Conservation (phyloP, 2,888 invertebrate genomes). For the Entomobrya proxima region DNA sequence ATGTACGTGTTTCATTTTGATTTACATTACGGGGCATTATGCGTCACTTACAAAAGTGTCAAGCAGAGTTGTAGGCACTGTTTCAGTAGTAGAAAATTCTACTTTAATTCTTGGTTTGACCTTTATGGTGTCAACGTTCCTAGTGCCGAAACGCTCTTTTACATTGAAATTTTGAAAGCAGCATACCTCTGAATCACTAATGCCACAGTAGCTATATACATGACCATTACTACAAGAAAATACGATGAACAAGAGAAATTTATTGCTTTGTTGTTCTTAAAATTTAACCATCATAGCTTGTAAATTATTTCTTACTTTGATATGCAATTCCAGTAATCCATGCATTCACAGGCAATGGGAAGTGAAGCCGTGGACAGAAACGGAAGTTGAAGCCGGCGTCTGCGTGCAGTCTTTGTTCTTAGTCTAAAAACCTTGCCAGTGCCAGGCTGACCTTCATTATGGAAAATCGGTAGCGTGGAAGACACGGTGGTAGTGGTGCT, state of each 20-base stretch:
- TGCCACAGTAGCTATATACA: slow-evolving; percentile 77
- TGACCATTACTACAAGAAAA: slow-evolving; percentile 76
- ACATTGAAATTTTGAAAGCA: slow-evolving; percentile 76
- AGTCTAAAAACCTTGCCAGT: slow-evolving; percentile 23
- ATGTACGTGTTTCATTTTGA: too few relatives aligned
- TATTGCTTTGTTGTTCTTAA: background rate
- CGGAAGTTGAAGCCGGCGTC: background rate
- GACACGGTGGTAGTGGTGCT: background rate
- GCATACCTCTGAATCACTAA: slow-evolving; percentile 77
- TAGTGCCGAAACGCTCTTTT: background rate
- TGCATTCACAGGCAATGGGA: slow-evolving; percentile 77
- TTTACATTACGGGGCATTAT: too few relatives aligned
- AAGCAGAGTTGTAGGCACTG: too few relatives aligned
- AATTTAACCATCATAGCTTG: too few relatives aligned
- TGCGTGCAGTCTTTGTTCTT: background rate
- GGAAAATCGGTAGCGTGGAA: background rate
- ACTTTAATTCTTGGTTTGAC: too few relatives aligned
- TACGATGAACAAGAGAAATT: slow-evolving; percentile 49
- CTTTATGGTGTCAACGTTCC: too few relatives aligned
- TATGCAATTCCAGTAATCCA: slow-evolving; percentile 78
- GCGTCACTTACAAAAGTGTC: too few relatives aligned
- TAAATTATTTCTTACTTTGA: slow-evolving; percentile 75
- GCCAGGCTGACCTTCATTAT: background rate
- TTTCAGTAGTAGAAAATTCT: too few relatives aligned
- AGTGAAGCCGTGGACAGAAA: background rate